Evolutionary conservation across 1,140 invertebrate genomes (phyloP).

Genomic region (Drosophila pallidifrons): DNA sequence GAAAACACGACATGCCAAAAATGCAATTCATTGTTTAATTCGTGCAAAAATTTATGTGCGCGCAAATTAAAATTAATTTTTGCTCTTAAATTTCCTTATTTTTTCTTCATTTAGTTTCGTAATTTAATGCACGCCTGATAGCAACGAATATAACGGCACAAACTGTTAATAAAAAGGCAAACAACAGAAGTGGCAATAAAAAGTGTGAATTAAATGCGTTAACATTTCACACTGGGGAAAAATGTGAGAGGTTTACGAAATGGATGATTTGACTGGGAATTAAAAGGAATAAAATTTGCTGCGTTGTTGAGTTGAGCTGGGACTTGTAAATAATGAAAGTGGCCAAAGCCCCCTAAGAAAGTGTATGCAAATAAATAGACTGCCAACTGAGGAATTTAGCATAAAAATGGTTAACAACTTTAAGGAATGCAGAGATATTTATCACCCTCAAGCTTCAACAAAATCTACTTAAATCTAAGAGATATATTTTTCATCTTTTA

Average conservation of each 20-base stretch:
- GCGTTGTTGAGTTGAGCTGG: background rate
- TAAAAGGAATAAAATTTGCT: background rate
- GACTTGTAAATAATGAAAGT: background rate
- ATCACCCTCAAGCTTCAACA: too few relatives aligned
- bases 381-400: background rate
- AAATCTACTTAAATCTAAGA: too few relatives aligned
- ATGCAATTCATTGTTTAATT: constrained; percentile 31
- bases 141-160: constrained; percentile 4
- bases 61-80: constrained; percentile 47
- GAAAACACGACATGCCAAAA: constrained; percentile 39
- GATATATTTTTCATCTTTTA: too few relatives aligned
- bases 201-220: constrained; percentile 1
- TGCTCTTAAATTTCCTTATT: constrained; percentile 8
- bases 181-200: background rate
- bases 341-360: background rate
- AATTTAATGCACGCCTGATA: constrained; percentile 19
- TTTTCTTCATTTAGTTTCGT: background rate
- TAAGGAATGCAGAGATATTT: too few relatives aligned
- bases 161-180: constrained; percentile 9
- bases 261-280: constrained; percentile 7
- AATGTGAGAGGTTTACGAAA: background rate
- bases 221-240: background rate
- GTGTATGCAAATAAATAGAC: background rate
- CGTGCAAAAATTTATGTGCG: constrained; percentile 36
- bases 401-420: too few relatives aligned